Conservation (phyloP, 2,888 invertebrate genomes). For the Gerosis bhagava region DNA sequence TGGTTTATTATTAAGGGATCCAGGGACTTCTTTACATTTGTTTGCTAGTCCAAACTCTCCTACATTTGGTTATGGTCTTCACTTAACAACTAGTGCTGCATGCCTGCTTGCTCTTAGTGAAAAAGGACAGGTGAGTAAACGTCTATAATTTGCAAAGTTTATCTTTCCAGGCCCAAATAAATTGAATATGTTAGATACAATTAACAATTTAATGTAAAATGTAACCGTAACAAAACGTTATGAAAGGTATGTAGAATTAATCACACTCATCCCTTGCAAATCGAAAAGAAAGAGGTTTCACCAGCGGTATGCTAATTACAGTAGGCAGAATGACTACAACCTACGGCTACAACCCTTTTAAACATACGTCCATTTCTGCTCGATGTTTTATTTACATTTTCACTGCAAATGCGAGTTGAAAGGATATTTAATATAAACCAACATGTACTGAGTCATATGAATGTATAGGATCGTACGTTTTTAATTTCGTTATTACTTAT, state of each 20-base stretch:
- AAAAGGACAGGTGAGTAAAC: too few species aligned
- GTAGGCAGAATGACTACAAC: slow-evolving; percentile 50
- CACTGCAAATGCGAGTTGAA: slow-evolving; percentile 18
- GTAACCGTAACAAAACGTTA: slow-evolving; percentile 38
- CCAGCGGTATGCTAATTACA: slow-evolving; percentile 60
- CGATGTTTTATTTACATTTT: slow-evolving; percentile 31
- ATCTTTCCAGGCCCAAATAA: slow-evolving; percentile 14
- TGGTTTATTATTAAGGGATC: too few species aligned
- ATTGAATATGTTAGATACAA: slow-evolving; percentile 17
- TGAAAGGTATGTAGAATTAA: slow-evolving; percentile 44
- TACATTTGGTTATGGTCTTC: too few species aligned
- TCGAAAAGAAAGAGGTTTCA: slow-evolving; percentile 55
- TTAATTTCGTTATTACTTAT: slow-evolving; percentile 9
- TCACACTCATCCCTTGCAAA: slow-evolving; percentile 47
- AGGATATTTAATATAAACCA: slow-evolving; percentile 18
- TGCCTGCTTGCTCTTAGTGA: too few species aligned
- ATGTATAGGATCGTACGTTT: not conserved
- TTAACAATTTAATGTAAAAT: slow-evolving; percentile 19
- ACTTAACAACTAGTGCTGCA: too few species aligned
- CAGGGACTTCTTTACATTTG: too few species aligned
- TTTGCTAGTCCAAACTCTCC: too few species aligned
- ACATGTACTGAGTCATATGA: not conserved
- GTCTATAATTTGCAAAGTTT: slow-evolving; percentile 2
- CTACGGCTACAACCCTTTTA: slow-evolving; percentile 57
- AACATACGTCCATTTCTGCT: slow-evolving; percentile 34